These are phyloP conservation scores for Epinotia demarniana DNA, from an alignment of 2,888 invertebrate species.

Conservation along the genomic window DNA sequence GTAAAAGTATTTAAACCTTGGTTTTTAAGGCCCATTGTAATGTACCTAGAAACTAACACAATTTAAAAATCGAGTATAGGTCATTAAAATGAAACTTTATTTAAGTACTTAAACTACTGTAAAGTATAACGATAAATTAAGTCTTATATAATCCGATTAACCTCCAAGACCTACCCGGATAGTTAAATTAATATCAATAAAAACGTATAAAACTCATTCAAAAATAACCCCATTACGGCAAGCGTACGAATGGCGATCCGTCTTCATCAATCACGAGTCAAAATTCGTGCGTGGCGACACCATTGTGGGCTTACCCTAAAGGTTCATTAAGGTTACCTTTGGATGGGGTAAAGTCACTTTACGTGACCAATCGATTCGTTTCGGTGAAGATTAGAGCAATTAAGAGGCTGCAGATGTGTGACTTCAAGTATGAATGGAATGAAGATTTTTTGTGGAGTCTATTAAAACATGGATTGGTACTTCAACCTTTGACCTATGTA, in stretches of 20 bases:
- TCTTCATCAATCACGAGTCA: conserved; percentile 61
- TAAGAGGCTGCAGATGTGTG: conserved; percentile 29
- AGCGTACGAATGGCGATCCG: conserved; percentile 47
- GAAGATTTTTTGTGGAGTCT: conserved; percentile 7
- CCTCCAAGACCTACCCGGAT: conserved; percentile 34
- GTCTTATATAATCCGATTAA: conserved; percentile 17
- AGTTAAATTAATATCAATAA: conserved; percentile 21
- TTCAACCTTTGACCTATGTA: not conserved
- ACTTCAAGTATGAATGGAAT: not conserved
- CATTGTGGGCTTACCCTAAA: conserved; percentile 55
- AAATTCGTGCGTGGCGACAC: conserved; percentile 51
- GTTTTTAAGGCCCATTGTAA: too few species aligned
- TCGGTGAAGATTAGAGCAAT: conserved; percentile 28
- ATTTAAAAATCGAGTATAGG: too few species aligned
- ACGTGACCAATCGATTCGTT: conserved; percentile 46
- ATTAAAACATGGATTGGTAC: not conserved
- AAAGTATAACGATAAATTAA: conserved; percentile 2
- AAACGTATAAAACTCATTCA: conserved; percentile 25
- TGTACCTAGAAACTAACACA: too few species aligned
- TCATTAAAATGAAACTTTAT: too few species aligned
- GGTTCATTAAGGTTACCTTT: conserved; percentile 54
- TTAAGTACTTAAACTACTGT: not conserved
- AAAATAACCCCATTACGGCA: conserved; percentile 32
- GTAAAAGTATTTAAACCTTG: too few species aligned
- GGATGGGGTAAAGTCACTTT: conserved; percentile 46